phyloP scores from a whole-genome alignment of 2,113 vertebrate genomes.

The Prunella fulvescens region DNA sequence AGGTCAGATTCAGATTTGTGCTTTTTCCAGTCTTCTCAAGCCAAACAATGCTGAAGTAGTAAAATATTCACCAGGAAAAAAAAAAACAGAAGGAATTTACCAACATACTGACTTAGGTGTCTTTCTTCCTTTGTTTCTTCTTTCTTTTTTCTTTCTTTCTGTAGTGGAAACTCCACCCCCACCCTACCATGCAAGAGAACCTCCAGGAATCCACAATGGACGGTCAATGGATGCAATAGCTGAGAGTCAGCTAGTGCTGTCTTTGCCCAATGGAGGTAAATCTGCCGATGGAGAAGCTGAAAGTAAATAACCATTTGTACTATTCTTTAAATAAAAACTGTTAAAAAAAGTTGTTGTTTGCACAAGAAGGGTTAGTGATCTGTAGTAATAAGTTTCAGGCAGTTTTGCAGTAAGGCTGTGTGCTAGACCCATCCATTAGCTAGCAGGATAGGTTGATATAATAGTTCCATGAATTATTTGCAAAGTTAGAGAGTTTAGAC shows the following conservation, averaged over 20 bases:
- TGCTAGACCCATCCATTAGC: background rate
- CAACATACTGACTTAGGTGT: background rate
- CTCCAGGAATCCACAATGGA: constrained; percentile 76
- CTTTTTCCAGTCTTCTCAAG: background rate
- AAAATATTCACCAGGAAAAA: background rate
- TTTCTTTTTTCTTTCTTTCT: background rate
- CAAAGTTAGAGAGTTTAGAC: background rate
- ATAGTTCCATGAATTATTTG: background rate
- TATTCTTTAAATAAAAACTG: constrained; percentile 8
- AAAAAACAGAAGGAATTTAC: background rate
- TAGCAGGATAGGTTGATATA: background rate
- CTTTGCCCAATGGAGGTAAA: constrained; percentile 82
- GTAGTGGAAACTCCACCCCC: constrained; percentile 85
- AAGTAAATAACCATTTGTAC: constrained; percentile 64
- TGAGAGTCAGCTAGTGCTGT: constrained; percentile 79
- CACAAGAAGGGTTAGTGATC: background rate
- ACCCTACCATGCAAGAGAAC: constrained; percentile 84
- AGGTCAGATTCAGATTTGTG: background rate
- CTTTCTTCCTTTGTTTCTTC: background rate
- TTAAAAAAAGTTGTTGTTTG: background rate
- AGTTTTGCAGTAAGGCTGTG: background rate
- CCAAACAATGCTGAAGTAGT: background rate
- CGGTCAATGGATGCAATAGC: constrained; percentile 75
- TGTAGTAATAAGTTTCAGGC: background rate
- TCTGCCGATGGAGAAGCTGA: constrained; percentile 51